phyloP scores from a whole-genome alignment of 64 coral and sea anemone species.

The Porites australiensis region DNA sequence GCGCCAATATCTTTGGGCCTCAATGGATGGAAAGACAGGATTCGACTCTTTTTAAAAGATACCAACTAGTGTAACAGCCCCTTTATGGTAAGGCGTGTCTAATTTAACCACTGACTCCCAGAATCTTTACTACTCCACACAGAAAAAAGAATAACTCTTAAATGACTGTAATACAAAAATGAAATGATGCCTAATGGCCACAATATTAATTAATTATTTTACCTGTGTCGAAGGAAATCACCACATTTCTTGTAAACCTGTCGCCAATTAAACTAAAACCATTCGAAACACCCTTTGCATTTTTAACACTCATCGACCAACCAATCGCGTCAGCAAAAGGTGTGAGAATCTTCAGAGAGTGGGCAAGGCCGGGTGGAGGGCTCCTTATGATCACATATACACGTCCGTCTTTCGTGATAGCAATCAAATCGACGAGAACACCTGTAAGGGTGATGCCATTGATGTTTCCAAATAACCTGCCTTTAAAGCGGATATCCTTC shows the following conservation, averaged over 20 bases:
- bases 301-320: slow-evolving; percentile 69
- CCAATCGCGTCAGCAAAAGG: slow-evolving; percentile 71
- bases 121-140: too few species aligned
- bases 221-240: slow-evolving; percentile 82
- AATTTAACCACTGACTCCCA: too few species aligned
- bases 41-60: too few species aligned
- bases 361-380: slow-evolving; percentile 48
- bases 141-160: too few species aligned
- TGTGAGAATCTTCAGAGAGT: slow-evolving; percentile 62
- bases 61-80: too few species aligned
- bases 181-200: too few species aligned
- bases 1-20: too few species aligned
- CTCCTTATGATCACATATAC: slow-evolving; percentile 67
- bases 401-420: slow-evolving; percentile 73
- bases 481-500: slow-evolving; percentile 61
- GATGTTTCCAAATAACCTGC: slow-evolving; percentile 61
- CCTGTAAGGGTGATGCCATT: slow-evolving; percentile 26
- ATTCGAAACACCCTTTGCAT: slow-evolving; percentile 42
- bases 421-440: slow-evolving; percentile 56
- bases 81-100: too few species aligned
- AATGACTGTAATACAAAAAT: too few species aligned
- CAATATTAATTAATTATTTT: neutral
- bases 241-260: slow-evolving; percentile 68
- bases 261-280: slow-evolving; percentile 64
- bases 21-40: too few species aligned